Evolutionary conservation across 37 sponge, comb jelly and placozoan genomes (phyloP).

Genomic region (Aplysina aerophoba): DNA sequence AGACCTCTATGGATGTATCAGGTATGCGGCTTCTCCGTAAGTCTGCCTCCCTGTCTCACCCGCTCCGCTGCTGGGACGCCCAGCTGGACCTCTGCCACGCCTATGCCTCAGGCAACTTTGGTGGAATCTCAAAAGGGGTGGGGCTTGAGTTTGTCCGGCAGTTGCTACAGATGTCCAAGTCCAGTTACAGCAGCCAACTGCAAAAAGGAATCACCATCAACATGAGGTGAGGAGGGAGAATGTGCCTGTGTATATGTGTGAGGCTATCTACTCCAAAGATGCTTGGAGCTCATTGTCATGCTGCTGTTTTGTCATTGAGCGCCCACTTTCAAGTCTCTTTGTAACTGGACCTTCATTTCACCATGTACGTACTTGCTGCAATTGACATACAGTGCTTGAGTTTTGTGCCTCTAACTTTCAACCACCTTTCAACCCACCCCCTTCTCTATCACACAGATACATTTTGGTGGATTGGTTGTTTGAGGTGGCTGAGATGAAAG

Average conservation of each 20-base stretch:
- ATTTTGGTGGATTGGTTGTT: constrained; percentile 89
- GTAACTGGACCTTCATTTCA: neutral
- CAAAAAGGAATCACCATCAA: constrained; percentile 36
- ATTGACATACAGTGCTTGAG: too few species aligned
- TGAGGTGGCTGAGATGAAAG: constrained; percentile 86
- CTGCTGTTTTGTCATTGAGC: neutral
- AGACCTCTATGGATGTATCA: constrained; percentile 15
- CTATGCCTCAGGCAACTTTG: constrained; percentile 62
- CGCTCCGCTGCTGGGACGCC: constrained; percentile 35
- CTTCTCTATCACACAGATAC: constrained; percentile 53
- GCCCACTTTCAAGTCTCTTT: neutral
- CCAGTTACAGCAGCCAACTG: constrained; percentile 19
- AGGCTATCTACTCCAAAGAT: neutral
- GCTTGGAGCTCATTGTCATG: neutral
- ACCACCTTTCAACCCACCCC: too few species aligned
- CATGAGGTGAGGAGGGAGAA: constrained; percentile 48
- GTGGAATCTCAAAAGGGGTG: constrained; percentile 41
- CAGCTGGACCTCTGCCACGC: constrained; percentile 66
- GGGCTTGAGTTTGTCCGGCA: constrained; percentile 55
- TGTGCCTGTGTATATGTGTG: neutral
- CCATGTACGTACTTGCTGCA: neutral
- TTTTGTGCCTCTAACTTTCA: too few species aligned
- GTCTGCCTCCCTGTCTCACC: constrained; percentile 4
- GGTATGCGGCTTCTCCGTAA: constrained; percentile 43
- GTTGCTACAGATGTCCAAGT: constrained; percentile 31